Base-by-base conservation (phyloP, 1,140 invertebrate species). In the Pseudomyrmex pallidus region DNA sequence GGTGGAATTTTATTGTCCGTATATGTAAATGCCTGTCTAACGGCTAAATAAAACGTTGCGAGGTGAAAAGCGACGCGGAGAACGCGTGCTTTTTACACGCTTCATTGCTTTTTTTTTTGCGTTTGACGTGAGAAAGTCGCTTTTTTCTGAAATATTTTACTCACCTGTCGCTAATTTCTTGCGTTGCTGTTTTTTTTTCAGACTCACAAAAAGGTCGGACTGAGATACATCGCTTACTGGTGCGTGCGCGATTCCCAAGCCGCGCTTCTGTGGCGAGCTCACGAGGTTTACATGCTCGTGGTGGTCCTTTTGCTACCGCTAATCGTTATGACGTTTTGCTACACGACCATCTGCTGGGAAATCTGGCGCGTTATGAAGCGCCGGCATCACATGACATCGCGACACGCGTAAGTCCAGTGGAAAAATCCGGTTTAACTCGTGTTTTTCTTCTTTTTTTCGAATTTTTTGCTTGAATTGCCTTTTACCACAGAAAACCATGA, bases 271-370 rank as follows among this genome's bases (percentile, higher is more conserved):
- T 96, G 95, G 95, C 93, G 93, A 46, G 89, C 95, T 20, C 96
- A 97, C 89, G 96, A 97, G 90, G 88, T 96, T 0, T 97, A 96
- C 89, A 96, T 96, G 95, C 91, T 97, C 9, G 73, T 95, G 1
- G 82, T 97, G 10, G 95, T 97, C n/a, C 93, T 97, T 1, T 90
- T 96, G 0, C 86, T 96, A 0, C 96, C 96, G 0, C 93, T 96
- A 2, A 89, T 90, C 25, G 95, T 97, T 52, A 97, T 97, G 96
- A 95, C 93, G 2, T 95, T 95, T 78, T 95, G 96, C 63, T 97
- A 97, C 87, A 93, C 94, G 4, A 94, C 95, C 78, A 97, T 97
- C 84, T 96, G 96, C 88, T 95, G 95, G 91, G 96, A 96, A 91
- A 95, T 97, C 52, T 96, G 96, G 95, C 94, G 93, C 54, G 95